Conservation (phyloP, 2,888 invertebrate species). For the Campaea margaritaria region DNA sequence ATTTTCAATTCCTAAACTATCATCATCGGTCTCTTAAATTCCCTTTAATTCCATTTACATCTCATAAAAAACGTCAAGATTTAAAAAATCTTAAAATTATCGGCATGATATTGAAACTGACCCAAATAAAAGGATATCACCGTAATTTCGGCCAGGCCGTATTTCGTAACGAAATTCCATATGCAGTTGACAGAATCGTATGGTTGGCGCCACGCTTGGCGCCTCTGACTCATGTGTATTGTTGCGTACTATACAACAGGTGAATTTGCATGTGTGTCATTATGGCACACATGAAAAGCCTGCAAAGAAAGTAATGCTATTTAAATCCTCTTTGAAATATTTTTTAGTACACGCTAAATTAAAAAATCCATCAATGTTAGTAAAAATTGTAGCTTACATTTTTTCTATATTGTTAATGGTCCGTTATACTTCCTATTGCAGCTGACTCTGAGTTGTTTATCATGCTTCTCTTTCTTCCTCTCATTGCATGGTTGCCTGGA, state of each 20-base stretch:
- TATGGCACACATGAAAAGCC: not conserved
- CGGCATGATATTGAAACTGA: conserved; percentile 8
- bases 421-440: no score
- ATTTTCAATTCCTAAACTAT: not conserved
- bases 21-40: not conserved
- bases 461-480: no score
- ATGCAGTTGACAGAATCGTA: conserved; percentile 19
- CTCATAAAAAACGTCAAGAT: no score
- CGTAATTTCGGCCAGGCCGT: conserved; percentile 6
- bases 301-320: not conserved
- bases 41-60: no score
- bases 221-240: conserved; percentile 26
- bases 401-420: no score
- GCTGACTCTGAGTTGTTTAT: no score
- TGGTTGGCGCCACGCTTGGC: conserved; percentile 25
- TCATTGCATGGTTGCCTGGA: no score
- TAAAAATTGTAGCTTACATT: no score
- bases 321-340: no score
- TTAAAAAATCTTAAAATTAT: not conserved
- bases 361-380: no score
- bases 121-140: conserved; percentile 10
- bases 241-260: conserved; percentile 14
- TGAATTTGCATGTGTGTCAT: conserved; percentile 24
- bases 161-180: conserved; percentile 29
- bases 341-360: no score